Evolutionary conservation across 2,888 invertebrate genomes (phyloP), one percentile per base, ranked within the genome.

Genomic region (Hypomecis atomaria): DNA sequence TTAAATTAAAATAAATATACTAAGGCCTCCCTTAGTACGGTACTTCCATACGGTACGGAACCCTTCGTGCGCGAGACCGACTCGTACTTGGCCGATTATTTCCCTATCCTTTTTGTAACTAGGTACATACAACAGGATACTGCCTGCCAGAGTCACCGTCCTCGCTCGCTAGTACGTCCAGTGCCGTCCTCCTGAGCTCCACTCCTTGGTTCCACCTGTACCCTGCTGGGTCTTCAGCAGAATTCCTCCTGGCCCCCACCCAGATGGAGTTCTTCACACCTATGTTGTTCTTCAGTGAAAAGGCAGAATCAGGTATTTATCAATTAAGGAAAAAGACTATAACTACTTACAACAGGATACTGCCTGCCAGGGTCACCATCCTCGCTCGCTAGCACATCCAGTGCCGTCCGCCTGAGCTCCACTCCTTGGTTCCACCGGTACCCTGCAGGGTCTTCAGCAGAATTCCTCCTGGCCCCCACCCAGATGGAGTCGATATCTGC

Each of bases 401-500:
- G 67, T 0, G 87, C 84, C 0, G 90, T 90, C n/a, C 92, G 73
- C 0, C 85, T 61, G 3, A 92, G 75, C 62, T 89, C 90, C 58
- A 85, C 66, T 0, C 87, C 86, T 0, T 78, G 78, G 0, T 73
- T 72, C 92, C 90, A 92, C 0, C 89, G 75, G 78, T 91, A 92
- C 0, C 90, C 90, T 0, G 82, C 82, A 0, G 90, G 87, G 42
- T 91, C 91, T 0, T 89, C 87, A 0, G 86, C 85, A 0, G 86
- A 86, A 0, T 78, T 75, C 0, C 92, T 72, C 0, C 89, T 74
- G 0, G 92, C 90, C 0, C 91, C 92, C 0, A 92, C 86, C 92
- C 92, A 92, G 0, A 89, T 80, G 0, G 91, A 84, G 10, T 89
- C 85, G 6, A 92, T 66, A 0, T 70, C 92, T 92, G 65, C 0